Conservation (phyloP, 2,888 invertebrate species). For the Leptinotarsa peninsularis region DNA sequence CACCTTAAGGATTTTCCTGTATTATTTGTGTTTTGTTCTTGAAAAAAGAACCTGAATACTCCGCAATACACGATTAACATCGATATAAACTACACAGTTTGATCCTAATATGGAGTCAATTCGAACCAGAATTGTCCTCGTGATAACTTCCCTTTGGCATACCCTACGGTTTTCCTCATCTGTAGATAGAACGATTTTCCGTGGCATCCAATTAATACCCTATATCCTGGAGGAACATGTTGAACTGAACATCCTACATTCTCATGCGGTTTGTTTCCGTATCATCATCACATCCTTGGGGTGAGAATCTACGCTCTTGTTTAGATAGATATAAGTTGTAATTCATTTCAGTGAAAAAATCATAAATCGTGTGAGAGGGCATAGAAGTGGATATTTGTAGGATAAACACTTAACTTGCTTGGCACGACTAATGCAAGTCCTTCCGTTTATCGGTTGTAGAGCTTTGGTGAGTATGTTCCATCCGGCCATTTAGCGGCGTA, state of each 20-base stretch:
- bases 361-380: too few species aligned
- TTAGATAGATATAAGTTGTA: too few species aligned
- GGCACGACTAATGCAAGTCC: not conserved
- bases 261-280: not conserved
- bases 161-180: not conserved
- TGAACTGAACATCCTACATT: not conserved
- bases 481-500: slow-evolving; percentile 5
- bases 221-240: not conserved
- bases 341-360: too few species aligned
- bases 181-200: not conserved
- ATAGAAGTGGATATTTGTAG: too few species aligned
- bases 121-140: not conserved
- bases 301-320: too few species aligned
- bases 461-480: not conserved
- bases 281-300: not conserved
- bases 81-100: not conserved
- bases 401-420: not conserved
- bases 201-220: not conserved
- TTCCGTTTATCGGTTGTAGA: not conserved
- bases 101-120: not conserved
- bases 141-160: slow-evolving; percentile 2
- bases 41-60: too few species aligned
- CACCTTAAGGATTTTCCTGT: too few species aligned
- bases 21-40: too few species aligned
- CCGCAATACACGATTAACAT: not conserved